These are phyloP conservation scores for Peromyscus melanophrys DNA, from an alignment of 2,797 vertebrate species.

Conservation along the genomic window DNA sequence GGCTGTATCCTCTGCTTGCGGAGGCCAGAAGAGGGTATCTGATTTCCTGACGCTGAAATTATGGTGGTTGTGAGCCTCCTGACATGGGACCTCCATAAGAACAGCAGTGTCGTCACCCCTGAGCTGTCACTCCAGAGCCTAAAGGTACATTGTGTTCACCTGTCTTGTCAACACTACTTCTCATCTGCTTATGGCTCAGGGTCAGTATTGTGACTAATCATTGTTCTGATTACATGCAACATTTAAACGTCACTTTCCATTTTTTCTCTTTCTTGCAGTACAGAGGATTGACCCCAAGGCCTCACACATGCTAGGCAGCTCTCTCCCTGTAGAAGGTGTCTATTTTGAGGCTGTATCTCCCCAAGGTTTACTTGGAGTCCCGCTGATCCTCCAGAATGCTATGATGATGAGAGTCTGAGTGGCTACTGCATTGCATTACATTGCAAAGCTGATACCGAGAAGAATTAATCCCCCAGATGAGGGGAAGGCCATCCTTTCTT, in stretches of 20 bases:
- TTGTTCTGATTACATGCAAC: not conserved
- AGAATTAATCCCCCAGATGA: constrained; percentile 21
- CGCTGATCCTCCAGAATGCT: not conserved
- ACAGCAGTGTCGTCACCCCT: not conserved
- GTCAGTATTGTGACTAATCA: not conserved
- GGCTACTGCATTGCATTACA: not conserved
- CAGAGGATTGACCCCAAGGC: not conserved
- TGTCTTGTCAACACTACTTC: not conserved
- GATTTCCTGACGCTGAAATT: not conserved
- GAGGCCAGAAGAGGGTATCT: not conserved
- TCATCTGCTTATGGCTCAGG: not conserved
- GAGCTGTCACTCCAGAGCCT: not conserved
- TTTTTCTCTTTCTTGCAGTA: not conserved
- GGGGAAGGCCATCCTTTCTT: not conserved
- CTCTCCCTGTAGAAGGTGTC: not conserved
- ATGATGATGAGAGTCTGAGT: not conserved
- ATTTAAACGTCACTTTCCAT: not conserved
- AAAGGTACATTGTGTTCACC: not conserved
- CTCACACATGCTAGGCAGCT: not conserved
- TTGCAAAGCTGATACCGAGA: not conserved
- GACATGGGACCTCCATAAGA: not conserved
- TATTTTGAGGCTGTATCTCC: constrained; percentile 45
- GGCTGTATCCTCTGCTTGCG: not conserved
- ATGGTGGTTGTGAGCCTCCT: not conserved
- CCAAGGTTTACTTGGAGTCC: constrained; percentile 35